These are phyloP conservation scores for Murina feae DNA, from an alignment of 2,113 vertebrate genomes.

Conservation along the genomic window DNA sequence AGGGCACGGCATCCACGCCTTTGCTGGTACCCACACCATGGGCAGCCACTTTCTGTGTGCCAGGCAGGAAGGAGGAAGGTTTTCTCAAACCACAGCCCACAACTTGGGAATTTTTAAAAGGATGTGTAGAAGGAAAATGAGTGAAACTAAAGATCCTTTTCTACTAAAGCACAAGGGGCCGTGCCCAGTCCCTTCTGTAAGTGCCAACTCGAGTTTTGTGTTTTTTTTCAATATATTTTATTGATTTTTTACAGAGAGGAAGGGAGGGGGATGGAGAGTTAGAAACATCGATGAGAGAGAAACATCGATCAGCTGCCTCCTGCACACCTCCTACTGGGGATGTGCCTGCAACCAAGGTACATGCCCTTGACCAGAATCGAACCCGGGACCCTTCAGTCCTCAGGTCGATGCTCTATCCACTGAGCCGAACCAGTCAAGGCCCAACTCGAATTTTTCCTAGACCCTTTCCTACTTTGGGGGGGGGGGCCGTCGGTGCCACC, in stretches of 20 bases:
- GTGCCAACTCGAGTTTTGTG: fast-evolving
- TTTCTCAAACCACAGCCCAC: not conserved
- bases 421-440: no score
- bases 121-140: not conserved
- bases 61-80: not conserved
- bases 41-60: not conserved
- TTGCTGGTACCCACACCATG: not conserved
- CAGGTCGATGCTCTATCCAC: no score
- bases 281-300: no score
- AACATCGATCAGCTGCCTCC: no score
- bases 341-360: no score
- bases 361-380: no score
- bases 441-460: no score
- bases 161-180: not conserved
- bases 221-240: no score
- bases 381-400: no score
- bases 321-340: not conserved
- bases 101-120: not conserved
- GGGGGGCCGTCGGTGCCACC: not conserved
- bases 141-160: not conserved
- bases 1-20: no score
- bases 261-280: no score
- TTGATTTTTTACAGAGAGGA: no score
- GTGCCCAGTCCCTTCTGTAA: not conserved
- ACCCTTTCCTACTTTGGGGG: fast-evolving